These are phyloP conservation scores for Dione juno DNA, from an alignment of 2,888 invertebrate species.

Conservation along the genomic window DNA sequence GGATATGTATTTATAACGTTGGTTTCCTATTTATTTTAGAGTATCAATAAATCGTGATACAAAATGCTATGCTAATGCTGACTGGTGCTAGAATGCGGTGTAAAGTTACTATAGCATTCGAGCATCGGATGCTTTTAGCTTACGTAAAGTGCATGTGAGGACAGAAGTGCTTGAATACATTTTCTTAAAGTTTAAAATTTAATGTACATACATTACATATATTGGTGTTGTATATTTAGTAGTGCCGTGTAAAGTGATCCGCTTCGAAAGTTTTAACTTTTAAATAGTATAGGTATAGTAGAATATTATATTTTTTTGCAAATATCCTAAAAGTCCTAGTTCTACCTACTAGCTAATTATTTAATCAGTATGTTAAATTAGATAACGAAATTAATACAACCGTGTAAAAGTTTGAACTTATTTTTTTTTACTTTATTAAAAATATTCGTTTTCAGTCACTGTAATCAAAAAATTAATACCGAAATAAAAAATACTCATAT, in stretches of 20 bases:
- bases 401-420: too few relatives aligned
- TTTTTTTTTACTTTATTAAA: too few relatives aligned
- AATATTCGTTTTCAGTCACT: too few relatives aligned
- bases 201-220: not conserved
- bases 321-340: too few relatives aligned
- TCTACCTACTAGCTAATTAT: too few relatives aligned
- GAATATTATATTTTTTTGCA: too few relatives aligned
- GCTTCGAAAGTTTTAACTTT: too few relatives aligned
- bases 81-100: conserved; percentile 32
- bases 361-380: too few relatives aligned
- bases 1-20: conserved; percentile 13
- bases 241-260: not conserved
- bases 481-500: too few relatives aligned
- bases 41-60: conserved; percentile 34
- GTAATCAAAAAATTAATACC: too few relatives aligned
- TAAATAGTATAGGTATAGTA: too few relatives aligned
- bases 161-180: conserved; percentile 26
- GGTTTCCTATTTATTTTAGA: conserved; percentile 14
- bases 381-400: too few relatives aligned
- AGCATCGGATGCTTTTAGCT: conserved; percentile 41
- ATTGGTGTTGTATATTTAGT: not conserved
- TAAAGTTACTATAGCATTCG: conserved; percentile 32
- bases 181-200: conserved; percentile 10
- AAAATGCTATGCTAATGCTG: conserved; percentile 32
- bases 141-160: conserved; percentile 30